Conservation (phyloP, 2,888 invertebrate genomes). For the Volucella zonaria region DNA sequence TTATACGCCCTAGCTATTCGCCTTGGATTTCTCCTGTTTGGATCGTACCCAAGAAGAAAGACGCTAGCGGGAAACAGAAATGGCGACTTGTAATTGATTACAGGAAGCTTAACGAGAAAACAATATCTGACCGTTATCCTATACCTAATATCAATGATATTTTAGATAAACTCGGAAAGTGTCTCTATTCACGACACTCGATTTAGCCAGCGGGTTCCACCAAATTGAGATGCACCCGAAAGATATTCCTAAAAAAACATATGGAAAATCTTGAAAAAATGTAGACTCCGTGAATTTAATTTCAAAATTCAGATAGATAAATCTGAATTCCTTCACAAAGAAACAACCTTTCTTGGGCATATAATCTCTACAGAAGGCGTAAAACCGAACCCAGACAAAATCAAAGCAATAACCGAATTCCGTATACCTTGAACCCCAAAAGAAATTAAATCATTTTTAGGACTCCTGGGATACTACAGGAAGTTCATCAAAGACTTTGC, state of each 20-base stretch:
- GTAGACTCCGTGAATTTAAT: conserved; percentile 27
- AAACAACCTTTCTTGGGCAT: conserved; percentile 78
- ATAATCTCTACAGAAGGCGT: conserved; percentile 77
- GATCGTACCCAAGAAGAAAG: no score
- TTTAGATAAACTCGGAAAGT: no score
- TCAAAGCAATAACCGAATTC: conserved; percentile 75
- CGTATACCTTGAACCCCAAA: conserved; percentile 75
- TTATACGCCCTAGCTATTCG: no score
- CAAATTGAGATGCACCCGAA: no score
- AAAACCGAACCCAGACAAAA: conserved; percentile 78
- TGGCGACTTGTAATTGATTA: no score
- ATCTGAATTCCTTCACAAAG: conserved; percentile 75
- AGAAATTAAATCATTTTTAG: conserved; percentile 76
- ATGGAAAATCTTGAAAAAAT: conserved; percentile 75
- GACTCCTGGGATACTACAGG: conserved; percentile 74
- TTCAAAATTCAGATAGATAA: conserved; percentile 76
- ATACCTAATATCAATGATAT: no score
- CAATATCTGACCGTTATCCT: no score
- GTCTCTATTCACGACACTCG: no score
- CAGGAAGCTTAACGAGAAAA: no score
- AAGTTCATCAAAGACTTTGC: conserved; percentile 72
- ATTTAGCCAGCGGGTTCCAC: no score
- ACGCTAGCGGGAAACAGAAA: no score
- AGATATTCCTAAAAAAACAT: conserved; percentile 33
- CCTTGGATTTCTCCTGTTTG: no score